A percentile compares a stretch with the other conserved stretches of the same genome.
Evolutionary conservation across 2,888 invertebrate species (phyloP).

Genomic region (Agriopis aurantiaria): DNA sequence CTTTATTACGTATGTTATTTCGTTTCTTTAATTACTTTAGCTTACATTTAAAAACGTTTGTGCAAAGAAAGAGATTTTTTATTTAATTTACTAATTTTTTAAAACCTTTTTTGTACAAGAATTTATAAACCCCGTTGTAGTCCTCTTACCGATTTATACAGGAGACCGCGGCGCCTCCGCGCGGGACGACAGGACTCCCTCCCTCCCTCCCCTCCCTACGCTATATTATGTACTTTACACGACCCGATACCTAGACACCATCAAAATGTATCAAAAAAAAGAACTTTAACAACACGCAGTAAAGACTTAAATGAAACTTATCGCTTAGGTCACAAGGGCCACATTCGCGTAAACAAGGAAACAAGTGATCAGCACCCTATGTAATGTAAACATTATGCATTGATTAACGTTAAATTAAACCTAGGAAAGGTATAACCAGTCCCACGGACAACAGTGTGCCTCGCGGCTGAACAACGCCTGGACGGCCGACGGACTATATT

Average conservation of each 20-base stretch:
- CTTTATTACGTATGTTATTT: conserved; percentile 87
- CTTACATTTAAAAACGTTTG: conserved; percentile 76
- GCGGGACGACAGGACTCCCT: conserved; percentile 26
- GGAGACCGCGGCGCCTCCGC: not conserved
- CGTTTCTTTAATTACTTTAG: conserved; percentile 70
- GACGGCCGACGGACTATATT: not conserved
- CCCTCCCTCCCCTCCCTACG: conserved; percentile 5
- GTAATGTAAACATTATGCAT: conserved; percentile 65
- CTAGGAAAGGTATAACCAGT: conserved; percentile 58
- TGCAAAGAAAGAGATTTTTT: conserved; percentile 74
- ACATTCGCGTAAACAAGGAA: conserved; percentile 53
- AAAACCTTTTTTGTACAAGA: conserved; percentile 76
- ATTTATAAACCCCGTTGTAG: conserved; percentile 50
- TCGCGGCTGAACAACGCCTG: conserved; percentile 18
- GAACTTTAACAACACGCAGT: conserved; percentile 58
- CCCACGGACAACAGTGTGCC: conserved; percentile 50
- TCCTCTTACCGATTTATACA: conserved; percentile 30
- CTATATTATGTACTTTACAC: conserved; percentile 38
- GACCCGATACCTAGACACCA: conserved; percentile 55
- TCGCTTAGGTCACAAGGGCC: conserved; percentile 38
- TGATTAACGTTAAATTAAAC: conserved; percentile 60
- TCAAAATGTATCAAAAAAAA: conserved; percentile 42
- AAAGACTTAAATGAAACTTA: conserved; percentile 50
- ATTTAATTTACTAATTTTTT: conserved; percentile 54
- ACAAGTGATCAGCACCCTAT: conserved; percentile 64